A percentile compares a stretch with the other conserved stretches of the same genome.
Conservation (phyloP, 37 sponge, comb jelly and placozoan species). For the Lycopodina hypogea region DNA sequence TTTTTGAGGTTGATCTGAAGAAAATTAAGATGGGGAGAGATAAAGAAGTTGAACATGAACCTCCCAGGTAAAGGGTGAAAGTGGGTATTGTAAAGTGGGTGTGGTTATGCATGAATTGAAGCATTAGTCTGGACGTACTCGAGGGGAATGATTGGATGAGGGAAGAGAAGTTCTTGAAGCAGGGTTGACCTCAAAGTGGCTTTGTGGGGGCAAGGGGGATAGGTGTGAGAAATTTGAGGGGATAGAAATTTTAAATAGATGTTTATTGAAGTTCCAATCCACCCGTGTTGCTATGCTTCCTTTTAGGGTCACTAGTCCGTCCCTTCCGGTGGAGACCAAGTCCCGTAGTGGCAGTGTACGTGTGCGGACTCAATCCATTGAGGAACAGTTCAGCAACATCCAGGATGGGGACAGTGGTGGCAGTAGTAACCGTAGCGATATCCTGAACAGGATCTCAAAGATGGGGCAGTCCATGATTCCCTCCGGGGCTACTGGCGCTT, state of each 20-base stretch:
- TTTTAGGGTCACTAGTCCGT: background rate
- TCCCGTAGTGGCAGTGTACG: slow-evolving; percentile 14
- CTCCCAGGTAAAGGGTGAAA: background rate
- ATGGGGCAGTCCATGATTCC: slow-evolving; percentile 82
- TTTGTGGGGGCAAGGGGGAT: no score
- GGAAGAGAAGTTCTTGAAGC: no score
- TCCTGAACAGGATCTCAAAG: slow-evolving; percentile 78
- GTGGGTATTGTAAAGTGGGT: no score
- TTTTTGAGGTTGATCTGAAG: slow-evolving; percentile 88
- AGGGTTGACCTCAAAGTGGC: no score
- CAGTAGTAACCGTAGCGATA: slow-evolving; percentile 35
- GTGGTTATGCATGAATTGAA: no score
- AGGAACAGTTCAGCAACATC: slow-evolving; percentile 32
- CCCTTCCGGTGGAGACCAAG: slow-evolving; percentile 8
- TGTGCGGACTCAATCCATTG: slow-evolving; percentile 51
- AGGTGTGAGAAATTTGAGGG: no score
- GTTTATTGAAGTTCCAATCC: no score
- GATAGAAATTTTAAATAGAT: no score
- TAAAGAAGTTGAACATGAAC: slow-evolving; percentile 20
- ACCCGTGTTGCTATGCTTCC: no score
- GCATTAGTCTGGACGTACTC: no score
- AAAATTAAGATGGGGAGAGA: slow-evolving; percentile 67
- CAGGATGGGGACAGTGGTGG: slow-evolving; percentile 12
- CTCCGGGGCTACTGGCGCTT: background rate
- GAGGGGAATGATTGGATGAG: no score